Percentiles rank a stretch among this genome's conserved stretches.
These are phyloP conservation scores for Malurus elegans DNA, from an alignment of 2,113 vertebrate species.

Conservation along the genomic window DNA sequence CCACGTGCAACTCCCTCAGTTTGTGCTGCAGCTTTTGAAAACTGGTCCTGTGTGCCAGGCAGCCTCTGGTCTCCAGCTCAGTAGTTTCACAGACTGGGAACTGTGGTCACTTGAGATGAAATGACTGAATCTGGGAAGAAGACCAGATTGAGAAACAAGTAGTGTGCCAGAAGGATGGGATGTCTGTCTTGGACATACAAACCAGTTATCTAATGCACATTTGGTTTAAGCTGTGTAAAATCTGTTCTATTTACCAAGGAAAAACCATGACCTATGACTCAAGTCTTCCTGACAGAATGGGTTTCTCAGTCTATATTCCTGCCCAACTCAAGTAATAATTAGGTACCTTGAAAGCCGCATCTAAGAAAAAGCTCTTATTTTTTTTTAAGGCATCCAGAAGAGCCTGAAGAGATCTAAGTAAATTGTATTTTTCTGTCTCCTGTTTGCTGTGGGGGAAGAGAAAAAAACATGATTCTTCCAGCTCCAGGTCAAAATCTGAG, in stretches of 20 bases:
- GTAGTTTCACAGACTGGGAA: background rate
- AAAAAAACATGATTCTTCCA: constrained; percentile 55
- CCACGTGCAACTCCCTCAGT: background rate
- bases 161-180: background rate
- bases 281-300: constrained; percentile 16
- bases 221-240: constrained; percentile 8
- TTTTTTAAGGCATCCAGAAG: constrained; percentile 57
- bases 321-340: background rate
- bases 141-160: constrained; percentile 23
- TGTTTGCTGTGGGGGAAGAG: constrained; percentile 59
- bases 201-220: constrained; percentile 6
- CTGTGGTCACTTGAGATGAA: constrained; percentile 18
- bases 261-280: constrained; percentile 37
- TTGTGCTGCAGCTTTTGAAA: background rate
- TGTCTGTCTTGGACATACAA: constrained; percentile 13
- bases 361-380: constrained; percentile 56
- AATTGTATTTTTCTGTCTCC: constrained; percentile 62
- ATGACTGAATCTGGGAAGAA: constrained; percentile 48
- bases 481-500: constrained; percentile 59
- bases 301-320: constrained; percentile 6
- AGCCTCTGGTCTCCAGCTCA: constrained; percentile 16
- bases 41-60: constrained; percentile 39
- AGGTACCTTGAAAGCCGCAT: constrained; percentile 29
- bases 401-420: constrained; percentile 61
- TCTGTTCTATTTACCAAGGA: constrained; percentile 8